Percentiles rank a stretch among this genome's conserved stretches.
These are phyloP conservation scores for Bovichtus diacanthus DNA, from an alignment of 2,797 vertebrate genomes.

Conservation along the genomic window DNA sequence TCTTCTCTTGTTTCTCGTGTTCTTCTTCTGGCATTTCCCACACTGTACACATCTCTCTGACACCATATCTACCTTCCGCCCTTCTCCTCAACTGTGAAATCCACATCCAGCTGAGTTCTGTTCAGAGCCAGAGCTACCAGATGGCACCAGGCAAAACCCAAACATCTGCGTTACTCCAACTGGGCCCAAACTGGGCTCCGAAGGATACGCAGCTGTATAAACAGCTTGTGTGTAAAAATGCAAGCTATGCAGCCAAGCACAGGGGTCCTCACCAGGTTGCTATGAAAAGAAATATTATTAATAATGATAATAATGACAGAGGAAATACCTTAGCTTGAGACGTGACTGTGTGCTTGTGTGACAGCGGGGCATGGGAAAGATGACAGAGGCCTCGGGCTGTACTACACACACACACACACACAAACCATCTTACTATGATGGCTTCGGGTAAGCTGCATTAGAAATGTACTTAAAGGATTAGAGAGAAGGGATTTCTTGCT, in stretches of 20 bases:
- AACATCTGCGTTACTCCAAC: constrained; percentile 70
- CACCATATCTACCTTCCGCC: constrained; percentile 53
- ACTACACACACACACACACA: constrained; percentile 22
- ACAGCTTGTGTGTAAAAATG: constrained; percentile 80
- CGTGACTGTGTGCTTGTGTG: constrained; percentile 59
- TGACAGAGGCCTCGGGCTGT: constrained; percentile 53
- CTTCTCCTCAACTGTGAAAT: constrained; percentile 58
- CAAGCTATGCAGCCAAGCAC: constrained; percentile 70
- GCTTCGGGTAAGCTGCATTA: constrained; percentile 11
- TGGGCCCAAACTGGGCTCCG: constrained; percentile 54
- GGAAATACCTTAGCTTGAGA: constrained; percentile 72
- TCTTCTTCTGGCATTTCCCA: constrained; percentile 30
- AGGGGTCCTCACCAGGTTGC: constrained; percentile 69
- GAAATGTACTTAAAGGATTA: neutral
- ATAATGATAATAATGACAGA: constrained; percentile 74
- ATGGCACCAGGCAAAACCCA: constrained; percentile 74
- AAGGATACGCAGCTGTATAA: constrained; percentile 82
- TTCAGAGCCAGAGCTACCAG: constrained; percentile 74
- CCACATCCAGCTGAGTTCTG: constrained; percentile 63
- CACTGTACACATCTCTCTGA: constrained; percentile 31
- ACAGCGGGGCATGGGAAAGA: constrained; percentile 79
- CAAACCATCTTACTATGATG: neutral
- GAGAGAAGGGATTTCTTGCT: neutral
- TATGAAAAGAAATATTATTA: constrained; percentile 75
- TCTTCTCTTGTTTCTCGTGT: neutral